These are phyloP conservation scores for Drosophila sordidula DNA, from an alignment of 2,888 invertebrate species.

Conservation along the genomic window DNA sequence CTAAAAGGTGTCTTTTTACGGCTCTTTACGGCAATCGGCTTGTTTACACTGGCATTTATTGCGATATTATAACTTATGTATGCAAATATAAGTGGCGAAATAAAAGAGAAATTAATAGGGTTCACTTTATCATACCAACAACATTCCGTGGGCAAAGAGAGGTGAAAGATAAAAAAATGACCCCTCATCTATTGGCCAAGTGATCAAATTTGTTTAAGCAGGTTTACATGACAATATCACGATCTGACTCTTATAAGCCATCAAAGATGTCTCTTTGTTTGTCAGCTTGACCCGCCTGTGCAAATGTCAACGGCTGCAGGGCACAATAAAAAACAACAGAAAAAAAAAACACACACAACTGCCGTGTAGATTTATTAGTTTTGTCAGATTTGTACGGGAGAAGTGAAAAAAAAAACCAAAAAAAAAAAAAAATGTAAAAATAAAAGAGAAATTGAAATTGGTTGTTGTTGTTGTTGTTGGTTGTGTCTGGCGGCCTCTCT, in stretches of 20 bases:
- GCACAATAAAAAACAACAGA: conserved; percentile 18
- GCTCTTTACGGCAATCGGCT: neutral
- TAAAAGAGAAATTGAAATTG: conserved; percentile 70
- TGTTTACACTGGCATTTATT: neutral
- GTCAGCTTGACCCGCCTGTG: conserved; percentile 58
- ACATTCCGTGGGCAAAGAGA: no score
- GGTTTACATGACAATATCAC: conserved; percentile 27
- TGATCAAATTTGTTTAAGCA: conserved; percentile 9
- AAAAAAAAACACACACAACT: neutral
- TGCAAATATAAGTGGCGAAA: neutral
- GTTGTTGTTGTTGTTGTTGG: conserved; percentile 28
- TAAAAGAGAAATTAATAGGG: neutral
- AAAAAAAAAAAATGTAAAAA: conserved; percentile 13
- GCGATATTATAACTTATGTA: neutral
- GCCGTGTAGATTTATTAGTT: conserved; percentile 62
- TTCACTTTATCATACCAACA: neutral
- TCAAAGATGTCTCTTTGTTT: conserved; percentile 38
- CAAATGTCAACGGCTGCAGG: conserved; percentile 64
- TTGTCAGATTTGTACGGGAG: conserved; percentile 36
- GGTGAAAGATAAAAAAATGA: neutral
- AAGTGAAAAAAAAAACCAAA: conserved; percentile 3
- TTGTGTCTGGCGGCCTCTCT: conserved; percentile 32
- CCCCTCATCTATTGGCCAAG: neutral
- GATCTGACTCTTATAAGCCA: conserved; percentile 25
- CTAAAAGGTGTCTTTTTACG: conserved; percentile 1